Base-by-base conservation (phyloP, 1,140 invertebrate species). In the Dermatophagoides farinae region DNA sequence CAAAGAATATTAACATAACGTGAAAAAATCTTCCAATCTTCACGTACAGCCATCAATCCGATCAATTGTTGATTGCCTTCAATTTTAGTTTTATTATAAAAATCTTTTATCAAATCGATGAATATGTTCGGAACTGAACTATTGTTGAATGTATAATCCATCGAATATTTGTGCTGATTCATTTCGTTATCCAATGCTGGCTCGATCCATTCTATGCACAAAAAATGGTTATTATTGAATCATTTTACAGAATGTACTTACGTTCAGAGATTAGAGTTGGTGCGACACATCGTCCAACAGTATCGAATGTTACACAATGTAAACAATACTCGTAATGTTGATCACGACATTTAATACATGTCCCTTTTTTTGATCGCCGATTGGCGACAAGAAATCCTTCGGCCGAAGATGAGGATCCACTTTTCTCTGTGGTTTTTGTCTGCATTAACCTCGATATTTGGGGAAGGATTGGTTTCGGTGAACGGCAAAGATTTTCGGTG, bases 71-170 rank as follows among this genome's bases (percentile, higher is more conserved):
- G 57, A 38, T 23, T n/a, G 16, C n/a, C 18, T 39, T 55, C 25
- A 44, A 20, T 23, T 12, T 58, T 58, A 12, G 25, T 18, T 31
- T 46, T 18, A 16, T 49, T 11, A 22, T 50, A 31, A 22, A 60
- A 60, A 16, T 37, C 50, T 9, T 44, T 10, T 12, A 60, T 41
- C 12, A 60, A 25, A 49, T 60, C 58, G 1, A 52, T 20, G 25
- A 60, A 50, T 16, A 60, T 60, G 20, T 60, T 60, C 8, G 43
- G 41, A 4, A 60, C 31, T 1, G 58, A 60, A 23, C 50, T n/a
- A 16, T n/a, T 60, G 22, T 22, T 43, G 46, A 60, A 60, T 18
- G 23, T 23, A 52, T 6, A 60, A 11, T 60, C 58, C 25, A 52
- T 40, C 20, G 58, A 60, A 52, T 60, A 49, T 22, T n/a, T 37